These are phyloP conservation scores for Hermetia illucens DNA, from an alignment of 1,140 invertebrate species.

Conservation along the genomic window DNA sequence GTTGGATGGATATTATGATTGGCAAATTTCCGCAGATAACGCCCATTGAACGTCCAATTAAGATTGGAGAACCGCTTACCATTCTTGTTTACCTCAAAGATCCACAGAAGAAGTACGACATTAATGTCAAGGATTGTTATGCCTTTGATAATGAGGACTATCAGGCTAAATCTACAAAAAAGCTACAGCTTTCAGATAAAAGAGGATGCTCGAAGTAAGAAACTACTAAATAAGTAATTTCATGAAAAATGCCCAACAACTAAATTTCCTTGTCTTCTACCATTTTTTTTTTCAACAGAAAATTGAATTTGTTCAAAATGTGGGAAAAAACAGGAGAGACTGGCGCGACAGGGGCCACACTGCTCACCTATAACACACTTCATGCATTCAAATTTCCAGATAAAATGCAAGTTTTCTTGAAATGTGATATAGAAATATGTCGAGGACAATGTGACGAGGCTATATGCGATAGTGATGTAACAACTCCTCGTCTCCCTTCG, in stretches of 20 bases:
- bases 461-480: conserved; percentile 11
- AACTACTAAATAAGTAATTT: not conserved
- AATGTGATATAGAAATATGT: conserved; percentile 56
- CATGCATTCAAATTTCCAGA: conserved; percentile 62
- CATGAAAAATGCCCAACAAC: not conserved
- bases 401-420: conserved; percentile 51
- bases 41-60: conserved; percentile 34
- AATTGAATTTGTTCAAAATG: conserved; percentile 47
- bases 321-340: conserved; percentile 46
- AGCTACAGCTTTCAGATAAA: conserved; percentile 46
- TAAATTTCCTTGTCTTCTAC: conserved; percentile 8
- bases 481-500: conserved; percentile 2
- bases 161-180: conserved; percentile 40
- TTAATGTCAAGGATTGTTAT: conserved; percentile 56
- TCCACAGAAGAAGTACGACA: conserved; percentile 43
- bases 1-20: conserved; percentile 64
- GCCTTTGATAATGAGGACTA: conserved; percentile 53
- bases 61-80: conserved; percentile 54
- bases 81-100: conserved; percentile 56
- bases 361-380: conserved; percentile 50
- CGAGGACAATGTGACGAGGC: conserved; percentile 22
- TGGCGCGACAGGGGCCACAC: conserved; percentile 40
- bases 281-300: conserved; percentile 31
- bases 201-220: conserved; percentile 49
- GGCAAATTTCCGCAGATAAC: conserved; percentile 49